A percentile compares a stretch with the other conserved stretches of the same genome.
Conservation (phyloP, 1,140 invertebrate species). For the Rhopalosiphum padi region DNA sequence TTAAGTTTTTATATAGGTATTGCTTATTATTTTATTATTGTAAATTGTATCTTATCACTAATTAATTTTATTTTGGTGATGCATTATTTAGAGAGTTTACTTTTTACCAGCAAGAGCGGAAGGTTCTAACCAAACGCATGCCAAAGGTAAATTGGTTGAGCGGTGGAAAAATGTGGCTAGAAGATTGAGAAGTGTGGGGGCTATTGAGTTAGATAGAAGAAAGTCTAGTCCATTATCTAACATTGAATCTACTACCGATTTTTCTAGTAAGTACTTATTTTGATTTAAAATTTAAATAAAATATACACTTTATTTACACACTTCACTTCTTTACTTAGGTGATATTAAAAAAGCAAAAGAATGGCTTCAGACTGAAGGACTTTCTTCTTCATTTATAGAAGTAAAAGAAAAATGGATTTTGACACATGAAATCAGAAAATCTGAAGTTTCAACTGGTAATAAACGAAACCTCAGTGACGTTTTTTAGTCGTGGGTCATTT, state of each 20-base stretch:
- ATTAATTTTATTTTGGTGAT: neutral
- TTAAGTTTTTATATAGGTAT: no score
- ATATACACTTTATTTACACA: neutral
- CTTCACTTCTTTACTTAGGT: no score
- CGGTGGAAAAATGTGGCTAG: neutral
- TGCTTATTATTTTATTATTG: no score
- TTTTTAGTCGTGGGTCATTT: no score
- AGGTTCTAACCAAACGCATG: neutral
- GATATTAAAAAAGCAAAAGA: no score
- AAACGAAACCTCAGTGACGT: no score
- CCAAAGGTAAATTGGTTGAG: neutral
- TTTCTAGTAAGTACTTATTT: neutral
- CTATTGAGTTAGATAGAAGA: neutral
- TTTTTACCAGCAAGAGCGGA: neutral
- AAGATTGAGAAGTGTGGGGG: neutral
- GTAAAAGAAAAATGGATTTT: no score
- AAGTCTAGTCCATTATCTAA: neutral
- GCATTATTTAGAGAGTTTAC: neutral
- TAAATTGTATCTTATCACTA: no score
- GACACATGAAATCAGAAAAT: no score
- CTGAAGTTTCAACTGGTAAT: no score
- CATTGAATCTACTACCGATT: neutral
- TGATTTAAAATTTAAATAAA: neutral
- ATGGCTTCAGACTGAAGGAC: no score
- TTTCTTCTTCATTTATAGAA: no score